phyloP scores from a whole-genome alignment of 1,140 invertebrate genomes.

The Hylaeus volcanicus region DNA sequence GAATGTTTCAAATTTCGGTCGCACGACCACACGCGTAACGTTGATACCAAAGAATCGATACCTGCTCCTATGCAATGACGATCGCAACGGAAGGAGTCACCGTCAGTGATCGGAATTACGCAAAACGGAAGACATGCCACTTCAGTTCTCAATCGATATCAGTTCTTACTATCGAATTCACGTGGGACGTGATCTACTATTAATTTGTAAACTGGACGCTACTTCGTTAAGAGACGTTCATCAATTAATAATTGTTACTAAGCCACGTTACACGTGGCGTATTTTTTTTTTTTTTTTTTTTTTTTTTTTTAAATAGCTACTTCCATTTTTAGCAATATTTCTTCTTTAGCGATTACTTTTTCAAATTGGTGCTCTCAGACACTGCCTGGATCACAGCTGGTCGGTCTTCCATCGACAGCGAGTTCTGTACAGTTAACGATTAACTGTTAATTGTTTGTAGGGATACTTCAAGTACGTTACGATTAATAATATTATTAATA shows the following conservation, averaged over 20 bases:
- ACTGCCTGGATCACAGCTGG: conserved; percentile 1
- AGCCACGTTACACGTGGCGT: conserved; percentile 23
- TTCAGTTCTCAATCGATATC: conserved; percentile 41
- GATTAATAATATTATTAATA: conserved; percentile 57
- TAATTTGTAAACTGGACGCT: background rate
- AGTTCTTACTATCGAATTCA: conserved; percentile 13
- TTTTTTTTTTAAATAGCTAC: conserved; percentile 11
- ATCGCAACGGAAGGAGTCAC: conserved; percentile 32
- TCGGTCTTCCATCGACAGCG: conserved; percentile 32
- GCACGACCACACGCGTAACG: conserved; percentile 47
- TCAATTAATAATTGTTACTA: conserved; percentile 14
- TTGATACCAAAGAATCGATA: conserved; percentile 65
- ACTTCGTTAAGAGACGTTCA: background rate
- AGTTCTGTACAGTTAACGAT: conserved; percentile 57
- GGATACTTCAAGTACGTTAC: conserved; percentile 42
- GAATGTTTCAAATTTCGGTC: conserved; percentile 39
- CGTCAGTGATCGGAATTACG: conserved; percentile 32
- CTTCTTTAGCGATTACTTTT: background rate
- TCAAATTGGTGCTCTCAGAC: conserved; percentile 21
- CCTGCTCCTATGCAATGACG: conserved; percentile 46
- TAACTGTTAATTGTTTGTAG: conserved; percentile 45
- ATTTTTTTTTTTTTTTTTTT: too few relatives aligned
- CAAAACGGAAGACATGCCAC: conserved; percentile 35
- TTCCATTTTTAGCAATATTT: background rate
- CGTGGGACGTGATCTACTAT: background rate